Base-by-base conservation (phyloP, 2,797 vertebrate genomes). In the Melopsittacus undulatus region DNA sequence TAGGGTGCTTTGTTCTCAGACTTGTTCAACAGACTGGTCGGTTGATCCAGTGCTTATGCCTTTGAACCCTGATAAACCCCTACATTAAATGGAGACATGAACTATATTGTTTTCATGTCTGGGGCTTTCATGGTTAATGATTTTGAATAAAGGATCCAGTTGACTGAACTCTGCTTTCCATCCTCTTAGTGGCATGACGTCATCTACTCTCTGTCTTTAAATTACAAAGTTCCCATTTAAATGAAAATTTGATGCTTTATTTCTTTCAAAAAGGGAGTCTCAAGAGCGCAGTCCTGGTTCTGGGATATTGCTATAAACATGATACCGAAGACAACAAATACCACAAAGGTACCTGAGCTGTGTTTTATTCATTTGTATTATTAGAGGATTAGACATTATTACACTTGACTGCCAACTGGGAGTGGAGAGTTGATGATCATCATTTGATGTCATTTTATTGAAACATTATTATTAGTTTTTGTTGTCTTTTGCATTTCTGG, bases 221-320 rank as follows among this genome's bases (percentile, higher is more conserved):
- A 67, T 87, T 74, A 54, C 12, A 69, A 91, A 62, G 36, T 91
- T 89, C 49, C 86, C 78, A 78, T 49, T 88, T 46, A 90, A 91
- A 92, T 83, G 81, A 72, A 91, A 21, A 69, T 49, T 12, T 89
- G 4, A 30, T 1, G 3, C 94, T 95, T 94, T 90, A 34, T 88
- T 93, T 85, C 93, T 99, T 98, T 94, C 26, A 95, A 96, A 98
- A 98, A 87, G 98, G 98, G 82, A 98, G 92, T 95, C 98, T 98
- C 96, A 99, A 98, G 97, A 98, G 98, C 11, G 98, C 97, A 19
- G 97, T 99, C 82, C 96, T 99, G 96, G 97, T 99, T 94, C 95
- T 99, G 98, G 99, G 99, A 11, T 98, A 98, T 83, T 97, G 96
- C 77, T 95, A 92, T 77, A 97, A 97, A 94, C 92, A 81, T 64